Conservation (phyloP, 2,888 invertebrate genomes). For the Agonopterix alstromeriana region DNA sequence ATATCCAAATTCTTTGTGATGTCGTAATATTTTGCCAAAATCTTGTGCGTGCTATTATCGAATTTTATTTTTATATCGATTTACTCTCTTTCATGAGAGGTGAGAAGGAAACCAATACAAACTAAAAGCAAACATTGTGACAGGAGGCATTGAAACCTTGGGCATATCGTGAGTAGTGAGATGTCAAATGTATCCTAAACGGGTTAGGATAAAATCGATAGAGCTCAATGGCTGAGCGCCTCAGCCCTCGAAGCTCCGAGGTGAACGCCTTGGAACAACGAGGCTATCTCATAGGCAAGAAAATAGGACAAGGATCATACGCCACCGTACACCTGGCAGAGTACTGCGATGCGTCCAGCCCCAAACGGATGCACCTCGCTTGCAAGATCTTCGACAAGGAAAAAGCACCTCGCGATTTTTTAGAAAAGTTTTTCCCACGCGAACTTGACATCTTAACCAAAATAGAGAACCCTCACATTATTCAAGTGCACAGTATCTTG, state of each 20-base stretch:
- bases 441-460: constrained; percentile 93
- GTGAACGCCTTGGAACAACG: constrained; percentile 89
- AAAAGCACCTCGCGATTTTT: constrained; percentile 92
- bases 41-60: constrained; percentile 63
- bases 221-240: constrained; percentile 82
- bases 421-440: constrained; percentile 94
- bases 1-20: constrained; percentile 76
- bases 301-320: constrained; percentile 94
- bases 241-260: constrained; percentile 88
- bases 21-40: constrained; percentile 70
- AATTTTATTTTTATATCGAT: constrained; percentile 42
- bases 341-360: constrained; percentile 83
- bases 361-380: constrained; percentile 85
- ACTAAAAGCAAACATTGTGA: constrained; percentile 54
- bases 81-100: constrained; percentile 65
- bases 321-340: constrained; percentile 93
- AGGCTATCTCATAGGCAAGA: constrained; percentile 89
- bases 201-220: constrained; percentile 73
- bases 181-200: constrained; percentile 77
- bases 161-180: constrained; percentile 61
- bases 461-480: constrained; percentile 93
- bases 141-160: constrained; percentile 60
- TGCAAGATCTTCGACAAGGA: constrained; percentile 95
- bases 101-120: constrained; percentile 50
- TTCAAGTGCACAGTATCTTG: constrained; percentile 91